phyloP scores from a whole-genome alignment of 2,888 invertebrate genomes.

The Coecobrya sp. region DNA sequence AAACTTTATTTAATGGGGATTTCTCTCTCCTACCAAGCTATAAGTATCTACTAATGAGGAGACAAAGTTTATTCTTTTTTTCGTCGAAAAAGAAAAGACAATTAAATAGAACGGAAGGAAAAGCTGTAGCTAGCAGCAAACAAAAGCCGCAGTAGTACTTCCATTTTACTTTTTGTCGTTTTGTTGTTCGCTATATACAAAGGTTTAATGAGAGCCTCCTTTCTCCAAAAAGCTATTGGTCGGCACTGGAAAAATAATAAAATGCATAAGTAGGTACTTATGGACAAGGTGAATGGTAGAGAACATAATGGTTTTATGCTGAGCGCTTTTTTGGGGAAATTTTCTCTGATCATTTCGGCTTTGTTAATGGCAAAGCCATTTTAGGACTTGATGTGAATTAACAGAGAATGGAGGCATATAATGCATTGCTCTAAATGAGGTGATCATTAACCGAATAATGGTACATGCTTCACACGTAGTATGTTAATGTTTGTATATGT shows the following conservation, averaged over 20 bases:
- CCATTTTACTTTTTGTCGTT: conserved; percentile 37
- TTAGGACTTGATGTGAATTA: conserved; percentile 13
- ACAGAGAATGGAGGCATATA: neutral
- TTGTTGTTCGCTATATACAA: neutral
- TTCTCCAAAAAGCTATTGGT: neutral
- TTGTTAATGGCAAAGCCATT: neutral
- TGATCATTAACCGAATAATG: neutral
- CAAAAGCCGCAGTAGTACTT: conserved; percentile 24
- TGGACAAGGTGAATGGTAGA: neutral
- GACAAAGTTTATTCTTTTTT: conserved; percentile 45
- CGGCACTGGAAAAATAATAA: neutral
- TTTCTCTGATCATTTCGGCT: neutral
- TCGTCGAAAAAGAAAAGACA: neutral
- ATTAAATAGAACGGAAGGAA: conserved; percentile 36
- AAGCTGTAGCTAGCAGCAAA: conserved; percentile 2
- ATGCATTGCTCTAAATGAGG: neutral
- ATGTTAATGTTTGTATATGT: neutral
- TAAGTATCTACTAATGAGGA: conserved; percentile 57
- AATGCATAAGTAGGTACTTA: neutral
- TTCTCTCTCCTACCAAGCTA: conserved; percentile 24
- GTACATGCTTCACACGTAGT: neutral
- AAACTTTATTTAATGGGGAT: conserved; percentile 24
- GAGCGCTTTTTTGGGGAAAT: neutral
- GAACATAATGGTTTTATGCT: conserved; percentile 7
- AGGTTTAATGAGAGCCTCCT: neutral